Evolutionary conservation across 2,797 vertebrate species (phyloP).

Genomic region (Cyclura pinguis): DNA sequence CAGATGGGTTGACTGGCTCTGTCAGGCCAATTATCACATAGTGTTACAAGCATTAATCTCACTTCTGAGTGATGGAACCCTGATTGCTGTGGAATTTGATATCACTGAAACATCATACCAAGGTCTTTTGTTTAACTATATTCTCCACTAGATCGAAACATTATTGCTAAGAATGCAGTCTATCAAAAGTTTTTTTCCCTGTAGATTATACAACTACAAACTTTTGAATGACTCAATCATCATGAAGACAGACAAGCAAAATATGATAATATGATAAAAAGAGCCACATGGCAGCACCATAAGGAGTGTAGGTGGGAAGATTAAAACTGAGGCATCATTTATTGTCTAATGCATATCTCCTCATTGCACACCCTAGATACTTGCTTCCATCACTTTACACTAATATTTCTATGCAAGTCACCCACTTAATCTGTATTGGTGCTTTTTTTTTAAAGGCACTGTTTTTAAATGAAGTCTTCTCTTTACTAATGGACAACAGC

Average conservation of each 20-base stretch:
- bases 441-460: conserved; percentile 55
- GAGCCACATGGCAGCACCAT: conserved; percentile 74
- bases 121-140: neutral
- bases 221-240: conserved; percentile 21
- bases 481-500: conserved; percentile 65
- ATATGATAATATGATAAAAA: conserved; percentile 46
- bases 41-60: neutral
- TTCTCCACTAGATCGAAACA: neutral
- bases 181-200: conserved; percentile 9
- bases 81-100: neutral
- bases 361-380: conserved; percentile 56
- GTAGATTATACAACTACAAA: conserved; percentile 23
- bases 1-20: neutral
- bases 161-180: neutral
- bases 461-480: conserved; percentile 63
- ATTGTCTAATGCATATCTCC: conserved; percentile 71
- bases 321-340: conserved; percentile 74
- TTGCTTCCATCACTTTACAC: conserved; percentile 65
- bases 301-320: conserved; percentile 79
- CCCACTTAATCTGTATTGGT: conserved; percentile 66
- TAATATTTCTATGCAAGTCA: conserved; percentile 71
- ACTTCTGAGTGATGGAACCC: neutral
- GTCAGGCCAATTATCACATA: neutral
- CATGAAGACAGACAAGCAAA: conserved; percentile 34
- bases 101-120: neutral